A percentile compares a stretch with the other conserved stretches of the same genome.
Conservation (phyloP, 2,797 vertebrate species). For the Microcaecilia unicolor region DNA sequence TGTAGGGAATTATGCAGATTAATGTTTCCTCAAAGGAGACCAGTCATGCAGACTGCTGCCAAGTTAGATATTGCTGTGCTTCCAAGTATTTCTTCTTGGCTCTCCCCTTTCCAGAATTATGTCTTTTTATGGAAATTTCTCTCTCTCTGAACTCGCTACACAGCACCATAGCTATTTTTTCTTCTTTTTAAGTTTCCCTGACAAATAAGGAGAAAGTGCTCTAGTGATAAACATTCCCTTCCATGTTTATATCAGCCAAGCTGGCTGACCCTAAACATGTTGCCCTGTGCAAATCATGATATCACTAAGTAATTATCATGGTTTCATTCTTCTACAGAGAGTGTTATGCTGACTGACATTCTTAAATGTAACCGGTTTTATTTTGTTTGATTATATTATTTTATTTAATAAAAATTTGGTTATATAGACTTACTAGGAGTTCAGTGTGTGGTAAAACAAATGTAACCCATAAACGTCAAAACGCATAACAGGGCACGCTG, state of each 20-base stretch:
- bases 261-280: constrained; percentile 21
- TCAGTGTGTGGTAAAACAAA: no score
- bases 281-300: constrained; percentile 22
- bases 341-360: no score
- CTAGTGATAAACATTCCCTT: constrained; percentile 38
- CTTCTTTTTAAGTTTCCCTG: constrained; percentile 42
- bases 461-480: no score
- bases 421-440: no score
- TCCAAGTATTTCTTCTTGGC: constrained; percentile 35
- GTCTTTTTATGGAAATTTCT: constrained; percentile 69
- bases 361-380: no score
- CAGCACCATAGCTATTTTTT: constrained; percentile 38
- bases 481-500: no score
- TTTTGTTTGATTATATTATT: no score
- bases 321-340: constrained; percentile 2
- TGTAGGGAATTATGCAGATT: constrained; percentile 30
- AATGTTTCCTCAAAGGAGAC: constrained; percentile 38
- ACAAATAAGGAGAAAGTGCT: constrained; percentile 54
- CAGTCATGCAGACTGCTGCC: constrained; percentile 48
- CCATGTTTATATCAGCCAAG: constrained; percentile 39
- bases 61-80: constrained; percentile 41
- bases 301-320: constrained; percentile 41
- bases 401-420: no score
- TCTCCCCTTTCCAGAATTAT: constrained; percentile 17
- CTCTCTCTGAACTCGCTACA: constrained; percentile 21